Base-by-base conservation (phyloP, 2,888 invertebrate species). In the Rhyacophila evoluta region DNA sequence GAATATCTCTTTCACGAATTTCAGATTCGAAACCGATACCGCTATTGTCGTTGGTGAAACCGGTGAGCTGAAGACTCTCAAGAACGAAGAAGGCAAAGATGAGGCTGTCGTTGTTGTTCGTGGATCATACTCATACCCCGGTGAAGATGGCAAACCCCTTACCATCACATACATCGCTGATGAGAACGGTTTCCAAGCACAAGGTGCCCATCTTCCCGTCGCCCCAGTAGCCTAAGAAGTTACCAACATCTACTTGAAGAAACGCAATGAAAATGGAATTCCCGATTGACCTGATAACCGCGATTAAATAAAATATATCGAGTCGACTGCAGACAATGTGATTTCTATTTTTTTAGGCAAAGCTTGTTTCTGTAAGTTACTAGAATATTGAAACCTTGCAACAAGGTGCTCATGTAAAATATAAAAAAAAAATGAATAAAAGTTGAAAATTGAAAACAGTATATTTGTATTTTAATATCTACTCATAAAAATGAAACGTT, bases 101-200 rank as follows among this genome's bases (percentile, higher is more conserved):
- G 89, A 88, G 10, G 85, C 84, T 69, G 90, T 36, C 19, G 5
- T 72, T 15, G 25, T 39, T 27, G 11, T 82, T 78, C 19, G 28
- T 84, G 93, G 93, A 19, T 91, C 91, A 1, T 92, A 88, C 84
- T 91, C 92, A 0, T 93, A 93, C 85, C 91, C 92, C 0, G 91
- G 91, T 33, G 92, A 93, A 0, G 93, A 93, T 84, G 93, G 93
- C 1, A 89, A 91, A 82, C 86, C 90, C 15, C 91, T 92, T 80
- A 90, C 89, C 76, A 85, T 93, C 15, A 89, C 90, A 12, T 93
- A 93, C 84, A 89, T 91, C 0, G 93, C 92, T 55, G 93, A 93
- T 84, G 93, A 93, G 84, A 92, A 92, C 81, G 93, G 93, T 74
- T 93, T 93, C 86, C 91, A 91, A 79, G 91, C 93, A 0, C 87